A percentile compares a stretch with the other conserved stretches of the same genome.
Evolutionary conservation across 2,888 invertebrate genomes (phyloP).

Genomic region (Ceraclea dissimilis): DNA sequence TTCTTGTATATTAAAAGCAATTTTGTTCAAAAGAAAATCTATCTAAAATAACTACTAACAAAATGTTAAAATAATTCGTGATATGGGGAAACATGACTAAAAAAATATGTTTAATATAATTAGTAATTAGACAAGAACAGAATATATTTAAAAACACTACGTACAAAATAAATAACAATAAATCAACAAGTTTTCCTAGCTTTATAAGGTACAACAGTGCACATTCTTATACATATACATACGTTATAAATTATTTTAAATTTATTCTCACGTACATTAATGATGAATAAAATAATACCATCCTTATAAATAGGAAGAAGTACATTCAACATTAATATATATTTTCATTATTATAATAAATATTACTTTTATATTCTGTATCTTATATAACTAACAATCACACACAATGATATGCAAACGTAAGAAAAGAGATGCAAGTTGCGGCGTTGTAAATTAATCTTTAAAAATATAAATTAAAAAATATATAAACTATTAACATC

Average conservation of each 20-base stretch:
- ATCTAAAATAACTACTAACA: no score
- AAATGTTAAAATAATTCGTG: no score
- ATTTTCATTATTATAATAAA: neutral
- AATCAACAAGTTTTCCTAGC: neutral
- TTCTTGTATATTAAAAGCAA: no score
- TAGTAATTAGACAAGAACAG: no score
- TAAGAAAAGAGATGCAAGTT: constrained; percentile 18
- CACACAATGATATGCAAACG: constrained; percentile 25
- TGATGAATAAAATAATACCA: neutral
- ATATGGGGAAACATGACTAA: no score
- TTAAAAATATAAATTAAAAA: neutral
- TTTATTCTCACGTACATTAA: neutral
- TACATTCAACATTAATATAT: neutral
- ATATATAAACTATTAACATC: no score
- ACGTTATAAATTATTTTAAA: no score
- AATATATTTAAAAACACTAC: no score
- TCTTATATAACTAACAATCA: constrained; percentile 20
- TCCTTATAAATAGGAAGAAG: neutral
- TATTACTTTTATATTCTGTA: constrained; percentile 1
- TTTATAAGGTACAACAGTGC: no score
- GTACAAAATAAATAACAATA: neutral
- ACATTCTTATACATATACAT: no score
- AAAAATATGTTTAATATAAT: no score
- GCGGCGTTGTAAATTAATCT: constrained; percentile 15
- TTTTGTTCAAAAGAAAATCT: no score